Base-by-base conservation (phyloP, 64 coral and sea anemone species). In the Actinia equina region DNA sequence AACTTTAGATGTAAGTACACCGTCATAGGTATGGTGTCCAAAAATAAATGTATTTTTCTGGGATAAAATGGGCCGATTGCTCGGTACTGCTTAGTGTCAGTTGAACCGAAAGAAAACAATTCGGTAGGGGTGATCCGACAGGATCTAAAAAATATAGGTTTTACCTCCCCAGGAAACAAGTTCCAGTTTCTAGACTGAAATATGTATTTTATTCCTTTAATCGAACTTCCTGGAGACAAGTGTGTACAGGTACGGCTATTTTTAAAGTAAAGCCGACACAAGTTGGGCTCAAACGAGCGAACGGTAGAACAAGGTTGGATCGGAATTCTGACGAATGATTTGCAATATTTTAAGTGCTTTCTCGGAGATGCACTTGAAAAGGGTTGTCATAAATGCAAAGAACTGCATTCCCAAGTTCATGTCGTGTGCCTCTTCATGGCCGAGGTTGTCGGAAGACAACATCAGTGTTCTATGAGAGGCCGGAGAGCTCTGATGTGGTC, bases 311-410 rank as follows among this genome's bases (percentile, higher is more conserved):
- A 74, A 74, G 69, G 4, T 49, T 49, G 46, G 46, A 25, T 9
- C 11, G 69, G 69, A 74, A 74, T 74, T 41, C 25, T 74, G 69
- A 74, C 69, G 69, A 74, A 30, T 74, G 69, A 74, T 74, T 74
- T 74, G 23, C 69, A 74, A 41, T 11, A 5, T 74, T 74, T 74
- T 13, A 74, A 74, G 69, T 74, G 69, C 14, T 30, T 74, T 41
- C 69, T 74, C 25, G 69, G 15, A 74, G 25, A 14, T 41, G 69
- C 26, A 74, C 69, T 42, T 74, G 25, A 30, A 74, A 74, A 74
- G 26, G 8, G 23, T 41, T 74, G 22, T 74, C 69, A 74, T 41
- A 30, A 74, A 74, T 23, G 0, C 1, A 15, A 74, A 0, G 16
- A 30, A 41, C 25, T 14, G 69, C 69, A 74, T 74, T 30, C 23